Percentiles rank a stretch among this genome's conserved stretches.
These are phyloP conservation scores for Cyprinella venusta DNA, from an alignment of 2,797 vertebrate species.

Conservation along the genomic window DNA sequence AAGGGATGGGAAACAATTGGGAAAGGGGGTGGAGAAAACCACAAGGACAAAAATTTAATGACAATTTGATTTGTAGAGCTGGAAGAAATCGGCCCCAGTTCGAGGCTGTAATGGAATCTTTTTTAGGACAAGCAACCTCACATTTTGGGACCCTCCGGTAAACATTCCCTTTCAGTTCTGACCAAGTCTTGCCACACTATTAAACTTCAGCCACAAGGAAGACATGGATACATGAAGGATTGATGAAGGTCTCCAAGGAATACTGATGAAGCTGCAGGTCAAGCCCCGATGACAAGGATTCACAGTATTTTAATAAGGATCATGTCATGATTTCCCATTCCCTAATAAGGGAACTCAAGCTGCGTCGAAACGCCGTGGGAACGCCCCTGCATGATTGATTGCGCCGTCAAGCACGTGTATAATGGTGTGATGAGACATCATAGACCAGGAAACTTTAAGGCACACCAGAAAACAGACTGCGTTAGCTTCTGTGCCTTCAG, in stretches of 20 bases:
- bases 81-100: conserved; percentile 81
- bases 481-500: too few relatives aligned
- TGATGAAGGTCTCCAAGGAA: conserved; percentile 30
- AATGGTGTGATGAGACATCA: too few relatives aligned
- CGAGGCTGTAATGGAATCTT: conserved; percentile 84
- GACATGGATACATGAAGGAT: conserved; percentile 49
- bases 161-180: conserved; percentile 70
- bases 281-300: neutral
- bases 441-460: too few relatives aligned
- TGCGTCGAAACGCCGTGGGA: too few relatives aligned
- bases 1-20: conserved; percentile 32
- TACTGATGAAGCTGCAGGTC: conserved; percentile 9
- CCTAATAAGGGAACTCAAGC: too few relatives aligned
- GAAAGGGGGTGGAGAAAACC: conserved; percentile 51
- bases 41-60: conserved; percentile 78
- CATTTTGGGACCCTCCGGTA: conserved; percentile 74
- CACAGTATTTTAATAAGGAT: conserved; percentile 27
- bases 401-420: too few relatives aligned
- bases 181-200: conserved; percentile 47
- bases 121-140: conserved; percentile 81
- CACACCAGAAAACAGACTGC: too few relatives aligned
- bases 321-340: neutral
- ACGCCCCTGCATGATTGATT: too few relatives aligned
- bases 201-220: conserved; percentile 55
- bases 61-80: conserved; percentile 83